These are phyloP conservation scores for Mola mola DNA, from an alignment of 2,113 vertebrate species.

Conservation along the genomic window DNA sequence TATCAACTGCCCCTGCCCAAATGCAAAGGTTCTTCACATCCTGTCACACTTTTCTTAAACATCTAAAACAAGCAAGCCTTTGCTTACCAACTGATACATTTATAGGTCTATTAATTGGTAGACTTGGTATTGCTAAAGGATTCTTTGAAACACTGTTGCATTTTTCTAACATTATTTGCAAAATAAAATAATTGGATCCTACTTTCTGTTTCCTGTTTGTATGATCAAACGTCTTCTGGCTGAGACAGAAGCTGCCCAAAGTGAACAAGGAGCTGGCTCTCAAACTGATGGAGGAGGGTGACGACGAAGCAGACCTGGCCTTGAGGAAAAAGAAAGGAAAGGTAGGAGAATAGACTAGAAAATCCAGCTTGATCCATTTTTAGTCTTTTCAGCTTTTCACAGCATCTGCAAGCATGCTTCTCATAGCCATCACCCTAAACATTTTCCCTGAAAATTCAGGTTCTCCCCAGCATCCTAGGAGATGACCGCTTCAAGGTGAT, in stretches of 20 bases:
- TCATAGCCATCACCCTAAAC: background rate
- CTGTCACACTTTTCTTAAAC: too few relatives aligned
- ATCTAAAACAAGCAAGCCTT: too few relatives aligned
- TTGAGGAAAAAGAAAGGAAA: conserved; percentile 90
- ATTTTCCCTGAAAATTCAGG: conserved; percentile 74
- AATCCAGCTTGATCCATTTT: background rate
- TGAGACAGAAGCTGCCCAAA: conserved; percentile 89
- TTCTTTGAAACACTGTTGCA: too few relatives aligned
- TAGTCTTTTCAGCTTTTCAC: background rate
- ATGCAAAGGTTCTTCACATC: too few relatives aligned
- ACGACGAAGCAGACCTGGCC: conserved; percentile 78
- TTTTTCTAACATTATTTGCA: too few relatives aligned
- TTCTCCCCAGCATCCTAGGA: conserved; percentile 87
- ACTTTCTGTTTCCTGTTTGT: background rate
- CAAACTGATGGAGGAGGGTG: conserved; percentile 94
- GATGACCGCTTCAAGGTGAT: conserved; percentile 97
- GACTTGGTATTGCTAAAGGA: too few relatives aligned
- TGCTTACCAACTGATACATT: too few relatives aligned
- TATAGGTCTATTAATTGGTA: too few relatives aligned
- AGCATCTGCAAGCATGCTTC: too few relatives aligned
- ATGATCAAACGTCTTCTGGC: conserved; percentile 8
- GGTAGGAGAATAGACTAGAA: conserved; percentile 76
- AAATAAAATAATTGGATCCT: too few relatives aligned
- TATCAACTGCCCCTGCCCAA: too few relatives aligned
- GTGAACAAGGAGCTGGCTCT: conserved; percentile 97